Base-by-base conservation (phyloP, 2,113 vertebrate species). In the Paramormyrops kingsleyae region DNA sequence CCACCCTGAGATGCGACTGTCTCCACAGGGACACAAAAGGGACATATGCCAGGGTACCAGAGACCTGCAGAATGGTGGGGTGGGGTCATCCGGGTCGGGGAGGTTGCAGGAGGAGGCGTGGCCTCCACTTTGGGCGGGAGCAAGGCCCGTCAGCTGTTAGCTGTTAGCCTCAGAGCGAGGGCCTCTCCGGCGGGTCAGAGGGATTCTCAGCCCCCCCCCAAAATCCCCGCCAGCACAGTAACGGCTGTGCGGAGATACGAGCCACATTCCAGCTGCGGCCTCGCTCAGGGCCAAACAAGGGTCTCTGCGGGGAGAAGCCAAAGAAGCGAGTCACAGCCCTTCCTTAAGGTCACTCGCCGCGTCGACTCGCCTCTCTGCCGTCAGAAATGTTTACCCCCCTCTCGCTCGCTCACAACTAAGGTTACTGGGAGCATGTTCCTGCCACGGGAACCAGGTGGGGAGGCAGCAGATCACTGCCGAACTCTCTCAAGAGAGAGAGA, bases 151-250 rank as follows among this genome's bases (percentile, higher is more conserved):
- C 85, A 87, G 47, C 85, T 35, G 49, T 31, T 52, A 52, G 85
- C 85, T 87, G 50, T 87, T 87, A 87, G 49, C 46, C 49, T 56
- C 39, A 44, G 17, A 19, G 35, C 12, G 49, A 24, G 27, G 47
- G 27, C 47, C n/a, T 87, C 53, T 42, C 35, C 13, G 9, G 59
- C 8, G 19, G 87, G 52, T 88, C 87, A 42, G 35, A 42, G 53
- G 87, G 31, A 62, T 88, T 66, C 53, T 66, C 39, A 66, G n/a
- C 27, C 24, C 49, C 49, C 44, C 85, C n/a, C 35, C 19, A 19
- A 70, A 53, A 53, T 87, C 53, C 21, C 87, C 39, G 50, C 53
- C 87, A 88, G 52, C 35, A 44, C 87, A 62, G 87, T 62, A 88
- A 62, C 24, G 87, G 46, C 46, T 87, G 85, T 87, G 49, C 47